These are phyloP conservation scores for Vulpes ferrilata DNA, from an alignment of 2,113 vertebrate species.

Conservation along the genomic window DNA sequence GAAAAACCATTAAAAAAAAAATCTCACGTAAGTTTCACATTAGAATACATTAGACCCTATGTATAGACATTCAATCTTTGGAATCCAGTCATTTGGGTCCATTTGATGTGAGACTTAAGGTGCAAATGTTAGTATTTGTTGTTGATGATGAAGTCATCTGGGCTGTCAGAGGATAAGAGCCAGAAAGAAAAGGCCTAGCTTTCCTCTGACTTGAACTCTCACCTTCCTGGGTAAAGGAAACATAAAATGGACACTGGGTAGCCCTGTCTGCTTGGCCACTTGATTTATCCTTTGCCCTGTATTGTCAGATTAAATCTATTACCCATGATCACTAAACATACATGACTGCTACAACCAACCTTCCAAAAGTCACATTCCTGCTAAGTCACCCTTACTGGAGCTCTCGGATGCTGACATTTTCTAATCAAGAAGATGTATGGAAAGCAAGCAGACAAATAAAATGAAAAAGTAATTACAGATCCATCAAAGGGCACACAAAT, in stretches of 20 bases:
- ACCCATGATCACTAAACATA: not conserved
- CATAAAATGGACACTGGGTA: no score
- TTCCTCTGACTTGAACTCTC: not conserved
- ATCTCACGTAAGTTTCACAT: not conserved
- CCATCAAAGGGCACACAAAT: not conserved
- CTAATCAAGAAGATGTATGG: not conserved
- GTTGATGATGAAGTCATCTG: not conserved
- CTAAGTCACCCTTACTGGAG: not conserved
- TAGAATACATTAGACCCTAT: not conserved
- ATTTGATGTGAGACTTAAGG: not conserved
- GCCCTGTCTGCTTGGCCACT: not conserved
- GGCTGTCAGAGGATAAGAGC: not conserved
- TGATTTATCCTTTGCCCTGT: not conserved
- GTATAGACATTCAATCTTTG: not conserved
- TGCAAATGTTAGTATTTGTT: not conserved
- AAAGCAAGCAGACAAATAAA: not conserved
- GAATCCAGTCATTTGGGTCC: not conserved
- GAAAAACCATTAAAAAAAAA: not conserved
- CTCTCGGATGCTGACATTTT: not conserved
- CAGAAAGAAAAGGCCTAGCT: not conserved
- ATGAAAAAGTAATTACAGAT: not conserved
- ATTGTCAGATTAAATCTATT: not conserved
- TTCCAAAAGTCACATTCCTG: not conserved
- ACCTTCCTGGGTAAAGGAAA: rapidly evolving
- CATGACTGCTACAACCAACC: rapidly evolving